Evolutionary conservation across 2,113 vertebrate species (phyloP).

Genomic region (Conger conger): DNA sequence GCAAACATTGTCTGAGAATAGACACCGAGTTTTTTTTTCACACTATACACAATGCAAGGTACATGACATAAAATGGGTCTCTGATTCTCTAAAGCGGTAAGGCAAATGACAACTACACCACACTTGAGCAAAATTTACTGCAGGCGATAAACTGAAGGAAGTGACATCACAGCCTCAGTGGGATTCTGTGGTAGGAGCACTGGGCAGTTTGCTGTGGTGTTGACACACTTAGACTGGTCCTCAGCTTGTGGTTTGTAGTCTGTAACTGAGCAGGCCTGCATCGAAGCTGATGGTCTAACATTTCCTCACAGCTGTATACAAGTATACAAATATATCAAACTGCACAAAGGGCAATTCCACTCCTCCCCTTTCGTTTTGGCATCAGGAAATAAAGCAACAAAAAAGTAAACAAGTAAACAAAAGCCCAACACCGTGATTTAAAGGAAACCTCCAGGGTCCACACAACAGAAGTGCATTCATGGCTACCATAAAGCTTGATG

Average conservation of each 20-base stretch:
- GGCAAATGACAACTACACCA: constrained; percentile 17
- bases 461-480: constrained; percentile 55
- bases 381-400: constrained; percentile 60
- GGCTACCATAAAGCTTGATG: constrained; percentile 32
- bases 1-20: background rate
- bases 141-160: background rate
- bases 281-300: constrained; percentile 10
- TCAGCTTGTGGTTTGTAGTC: constrained; percentile 46
- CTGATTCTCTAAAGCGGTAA: background rate
- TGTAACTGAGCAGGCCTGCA: constrained; percentile 6
- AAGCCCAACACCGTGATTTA: constrained; percentile 36
- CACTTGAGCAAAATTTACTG: background rate
- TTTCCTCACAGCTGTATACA: constrained; percentile 2
- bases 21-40: background rate
- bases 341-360: constrained; percentile 9
- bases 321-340: constrained; percentile 30
- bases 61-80: background rate
- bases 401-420: constrained; percentile 44
- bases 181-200: constrained; percentile 2
- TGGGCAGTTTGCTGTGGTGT: constrained; percentile 30
- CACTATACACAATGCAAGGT: background rate
- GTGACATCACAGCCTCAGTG: background rate
- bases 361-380: constrained; percentile 62
- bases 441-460: constrained; percentile 50
- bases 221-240: constrained; percentile 43